phyloP scores from a whole-genome alignment of 2,888 invertebrate species.

The Rhamphomyia laevipes region DNA sequence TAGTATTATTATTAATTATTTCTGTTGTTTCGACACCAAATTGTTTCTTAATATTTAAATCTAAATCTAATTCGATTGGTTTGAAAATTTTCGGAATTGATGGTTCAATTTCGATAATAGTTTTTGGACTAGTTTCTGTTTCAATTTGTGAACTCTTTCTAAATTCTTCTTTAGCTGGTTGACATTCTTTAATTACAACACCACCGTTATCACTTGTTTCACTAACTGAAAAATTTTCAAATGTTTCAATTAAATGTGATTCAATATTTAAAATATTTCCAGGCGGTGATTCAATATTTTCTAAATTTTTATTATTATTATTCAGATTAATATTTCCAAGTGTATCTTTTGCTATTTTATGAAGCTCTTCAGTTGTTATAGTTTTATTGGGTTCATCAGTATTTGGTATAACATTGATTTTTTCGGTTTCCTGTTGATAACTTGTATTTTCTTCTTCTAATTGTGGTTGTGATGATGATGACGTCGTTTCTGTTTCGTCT shows the following conservation, averaged over 20 bases:
- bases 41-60: slow-evolving; percentile 1
- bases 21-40: slow-evolving; percentile 1
- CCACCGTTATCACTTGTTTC: slow-evolving; percentile 21
- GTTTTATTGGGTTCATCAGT: no score
- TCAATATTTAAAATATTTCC: slow-evolving; percentile 29
- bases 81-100: slow-evolving; percentile 25
- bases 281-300: neutral
- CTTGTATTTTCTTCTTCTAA: slow-evolving; percentile 8
- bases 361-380: no score
- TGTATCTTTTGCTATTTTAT: no score
- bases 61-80: slow-evolving; percentile 19
- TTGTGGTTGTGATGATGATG: neutral
- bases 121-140: slow-evolving; percentile 21
- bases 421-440: slow-evolving; percentile 1
- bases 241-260: slow-evolving; percentile 35
- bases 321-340: no score
- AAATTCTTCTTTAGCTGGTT: slow-evolving; percentile 28
- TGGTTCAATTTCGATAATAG: slow-evolving; percentile 32
- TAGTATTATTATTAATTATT: slow-evolving; percentile 17
- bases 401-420: neutral
- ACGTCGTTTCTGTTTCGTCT: neutral
- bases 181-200: slow-evolving; percentile 30
- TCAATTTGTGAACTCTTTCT: slow-evolving; percentile 28
- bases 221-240: slow-evolving; percentile 21
- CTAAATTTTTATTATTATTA: neutral